Conservation (phyloP, 2,797 vertebrate species). For the Dromococcyx pavoninus region DNA sequence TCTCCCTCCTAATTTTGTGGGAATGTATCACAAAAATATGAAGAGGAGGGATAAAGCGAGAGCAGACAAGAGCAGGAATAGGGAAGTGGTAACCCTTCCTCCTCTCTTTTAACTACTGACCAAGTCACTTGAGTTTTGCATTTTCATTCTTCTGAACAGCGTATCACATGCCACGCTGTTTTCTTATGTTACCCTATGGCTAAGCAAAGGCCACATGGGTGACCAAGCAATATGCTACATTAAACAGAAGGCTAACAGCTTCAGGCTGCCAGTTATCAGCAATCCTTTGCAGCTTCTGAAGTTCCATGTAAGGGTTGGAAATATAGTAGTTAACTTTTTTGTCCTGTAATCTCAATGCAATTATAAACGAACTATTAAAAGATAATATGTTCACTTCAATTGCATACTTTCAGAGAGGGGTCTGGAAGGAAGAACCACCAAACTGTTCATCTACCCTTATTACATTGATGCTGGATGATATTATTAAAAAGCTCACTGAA, state of each 20-base stretch:
- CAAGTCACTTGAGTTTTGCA: background rate
- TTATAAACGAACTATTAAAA: constrained; percentile 1
- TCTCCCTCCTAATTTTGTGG: background rate
- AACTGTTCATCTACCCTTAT: background rate
- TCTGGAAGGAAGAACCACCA: background rate
- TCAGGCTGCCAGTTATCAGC: background rate
- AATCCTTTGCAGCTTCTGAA: background rate
- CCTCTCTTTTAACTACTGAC: background rate
- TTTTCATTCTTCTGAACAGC: background rate
- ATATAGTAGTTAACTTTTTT: background rate
- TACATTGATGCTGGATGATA: background rate
- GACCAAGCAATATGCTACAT: background rate
- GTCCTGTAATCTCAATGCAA: background rate
- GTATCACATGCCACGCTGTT: background rate
- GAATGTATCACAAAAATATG: background rate
- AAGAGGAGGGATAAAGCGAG: background rate
- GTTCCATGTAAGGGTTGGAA: background rate
- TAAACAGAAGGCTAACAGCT: background rate
- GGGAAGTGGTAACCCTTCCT: background rate
- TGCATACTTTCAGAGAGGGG: background rate
- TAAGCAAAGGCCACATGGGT: background rate
- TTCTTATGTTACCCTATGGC: background rate
- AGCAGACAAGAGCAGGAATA: background rate
- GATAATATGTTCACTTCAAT: background rate
- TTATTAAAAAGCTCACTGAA: background rate